Evolutionary conservation across 2,888 invertebrate genomes (phyloP).

Genomic region (Mythimna loreyi): DNA sequence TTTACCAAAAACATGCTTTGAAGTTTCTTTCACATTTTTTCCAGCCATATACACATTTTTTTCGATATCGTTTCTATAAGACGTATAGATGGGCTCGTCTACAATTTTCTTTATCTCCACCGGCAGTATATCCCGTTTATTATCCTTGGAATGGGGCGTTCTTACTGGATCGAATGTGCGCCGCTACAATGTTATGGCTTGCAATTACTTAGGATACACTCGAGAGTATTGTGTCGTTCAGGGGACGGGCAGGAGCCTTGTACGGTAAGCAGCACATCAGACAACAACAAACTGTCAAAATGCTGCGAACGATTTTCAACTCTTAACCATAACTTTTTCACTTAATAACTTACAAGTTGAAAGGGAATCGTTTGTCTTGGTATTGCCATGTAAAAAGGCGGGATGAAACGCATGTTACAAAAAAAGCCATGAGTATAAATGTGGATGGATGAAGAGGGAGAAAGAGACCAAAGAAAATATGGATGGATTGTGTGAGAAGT

Average conservation of each 20-base stretch:
- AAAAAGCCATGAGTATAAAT: no score
- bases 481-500: no score
- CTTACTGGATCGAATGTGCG: constrained; percentile 54
- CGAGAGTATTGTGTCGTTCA: constrained; percentile 44
- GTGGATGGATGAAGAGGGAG: no score
- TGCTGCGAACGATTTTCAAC: no score
- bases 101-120: constrained; percentile 53
- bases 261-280: no score
- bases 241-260: constrained; percentile 3
- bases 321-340: no score
- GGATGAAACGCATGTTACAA: no score
- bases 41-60: constrained; percentile 10
- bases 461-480: no score
- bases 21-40: neutral
- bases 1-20: neutral
- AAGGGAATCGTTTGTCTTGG: no score
- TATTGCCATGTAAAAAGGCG: no score
- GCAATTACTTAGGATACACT: constrained; percentile 59
- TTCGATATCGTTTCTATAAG: constrained; percentile 13
- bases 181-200: constrained; percentile 53
- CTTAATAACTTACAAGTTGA: no score
- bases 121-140: constrained; percentile 51
- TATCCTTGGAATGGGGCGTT: constrained; percentile 54
- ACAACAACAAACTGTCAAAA: no score
- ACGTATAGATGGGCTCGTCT: constrained; percentile 26